A percentile compares a stretch with the other conserved stretches of the same genome.
These are phyloP conservation scores for Ambastaia sidthimunki DNA, from an alignment of 2,797 vertebrate species.

Conservation along the genomic window DNA sequence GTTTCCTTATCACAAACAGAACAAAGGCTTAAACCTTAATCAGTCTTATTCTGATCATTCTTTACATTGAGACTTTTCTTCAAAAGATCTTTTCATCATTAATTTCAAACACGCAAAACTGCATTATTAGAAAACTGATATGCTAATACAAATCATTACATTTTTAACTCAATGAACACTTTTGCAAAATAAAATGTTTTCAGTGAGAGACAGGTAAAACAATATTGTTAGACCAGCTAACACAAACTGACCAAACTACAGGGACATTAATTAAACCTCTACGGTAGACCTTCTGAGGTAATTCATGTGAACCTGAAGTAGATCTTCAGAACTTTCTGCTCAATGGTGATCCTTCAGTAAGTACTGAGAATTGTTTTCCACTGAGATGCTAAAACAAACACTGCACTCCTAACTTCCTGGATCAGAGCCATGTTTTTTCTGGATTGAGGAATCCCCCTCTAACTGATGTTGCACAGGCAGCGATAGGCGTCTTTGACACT, in stretches of 20 bases:
- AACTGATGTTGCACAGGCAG: slow-evolving; percentile 46
- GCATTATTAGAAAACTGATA: slow-evolving; percentile 31
- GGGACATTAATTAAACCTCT: slow-evolving; percentile 2
- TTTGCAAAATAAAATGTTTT: slow-evolving; percentile 24
- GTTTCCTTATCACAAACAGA: neutral
- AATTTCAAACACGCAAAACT: slow-evolving; percentile 20
- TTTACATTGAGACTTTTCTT: slow-evolving; percentile 6
- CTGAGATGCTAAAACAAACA: slow-evolving; percentile 7
- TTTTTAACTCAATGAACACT: slow-evolving; percentile 25
- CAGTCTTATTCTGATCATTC: neutral
- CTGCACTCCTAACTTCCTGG: slow-evolving; percentile 48
- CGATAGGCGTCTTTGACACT: slow-evolving; percentile 53
- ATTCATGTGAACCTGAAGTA: slow-evolving; percentile 23
- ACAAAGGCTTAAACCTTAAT: neutral
- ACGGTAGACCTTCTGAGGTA: slow-evolving; percentile 11
- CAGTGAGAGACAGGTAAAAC: slow-evolving; percentile 32
- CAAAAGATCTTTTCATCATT: neutral
- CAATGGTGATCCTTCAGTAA: neutral
- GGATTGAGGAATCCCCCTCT: slow-evolving; percentile 40
- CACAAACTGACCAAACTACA: slow-evolving; percentile 21
- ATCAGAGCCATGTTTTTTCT: slow-evolving; percentile 58
- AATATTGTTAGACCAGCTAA: slow-evolving; percentile 52
- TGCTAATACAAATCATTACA: slow-evolving; percentile 31
- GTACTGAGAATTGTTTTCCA: neutral
- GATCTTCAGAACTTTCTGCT: neutral